Evolutionary conservation across 2,888 invertebrate genomes (phyloP).

Genomic region (Leucophenga montana): DNA sequence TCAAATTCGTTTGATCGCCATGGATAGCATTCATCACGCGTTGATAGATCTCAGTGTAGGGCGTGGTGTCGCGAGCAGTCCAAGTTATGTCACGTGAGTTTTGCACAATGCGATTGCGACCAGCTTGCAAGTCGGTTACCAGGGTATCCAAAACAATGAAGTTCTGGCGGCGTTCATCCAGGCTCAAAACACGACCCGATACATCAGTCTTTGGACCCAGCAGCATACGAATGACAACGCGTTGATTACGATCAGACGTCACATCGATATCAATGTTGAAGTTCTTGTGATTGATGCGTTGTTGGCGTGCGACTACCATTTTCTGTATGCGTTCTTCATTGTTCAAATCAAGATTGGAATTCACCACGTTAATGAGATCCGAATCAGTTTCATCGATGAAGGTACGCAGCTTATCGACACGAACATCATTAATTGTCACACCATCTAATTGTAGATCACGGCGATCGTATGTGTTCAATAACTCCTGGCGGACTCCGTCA

Average conservation of each 20-base stretch:
- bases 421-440: constrained; percentile 78
- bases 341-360: constrained; percentile 40
- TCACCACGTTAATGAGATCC: constrained; percentile 73
- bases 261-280: constrained; percentile 79
- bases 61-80: constrained; percentile 76
- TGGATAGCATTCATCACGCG: constrained; percentile 73
- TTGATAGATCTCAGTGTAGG: constrained; percentile 72
- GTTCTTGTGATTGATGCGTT: constrained; percentile 80
- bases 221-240: constrained; percentile 78
- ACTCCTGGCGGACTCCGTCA: constrained; percentile 77
- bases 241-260: constrained; percentile 76
- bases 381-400: constrained; percentile 78
- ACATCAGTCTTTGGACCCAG: constrained; percentile 81
- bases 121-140: constrained; percentile 75
- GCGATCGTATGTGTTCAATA: constrained; percentile 76
- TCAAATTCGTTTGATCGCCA: constrained; percentile 60
- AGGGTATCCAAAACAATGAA: constrained; percentile 80
- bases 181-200: constrained; percentile 58
- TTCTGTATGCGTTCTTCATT: constrained; percentile 44
- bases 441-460: constrained; percentile 77
- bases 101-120: constrained; percentile 71
- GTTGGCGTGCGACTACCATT: constrained; percentile 75
- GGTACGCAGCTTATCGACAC: constrained; percentile 79
- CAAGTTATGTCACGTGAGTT: constrained; percentile 61
- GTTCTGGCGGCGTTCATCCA: constrained; percentile 73